phyloP scores from a whole-genome alignment of 2,113 vertebrate species.

The Spheniscus mendiculus region DNA sequence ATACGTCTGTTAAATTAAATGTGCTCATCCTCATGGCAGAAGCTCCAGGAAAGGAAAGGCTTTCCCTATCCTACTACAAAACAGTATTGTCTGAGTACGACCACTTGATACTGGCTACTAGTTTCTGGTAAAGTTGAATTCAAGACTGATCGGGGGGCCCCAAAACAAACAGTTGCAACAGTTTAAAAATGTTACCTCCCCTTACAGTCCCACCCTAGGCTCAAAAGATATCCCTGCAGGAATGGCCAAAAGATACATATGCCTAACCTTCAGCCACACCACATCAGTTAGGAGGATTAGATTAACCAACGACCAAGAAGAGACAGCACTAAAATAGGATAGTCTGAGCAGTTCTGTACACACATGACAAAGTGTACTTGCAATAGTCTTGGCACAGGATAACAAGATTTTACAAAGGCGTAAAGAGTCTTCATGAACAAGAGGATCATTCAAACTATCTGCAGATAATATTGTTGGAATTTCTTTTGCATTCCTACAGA shows the following conservation, averaged over 20 bases:
- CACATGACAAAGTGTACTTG: neutral
- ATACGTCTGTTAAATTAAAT: neutral
- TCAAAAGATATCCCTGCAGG: neutral
- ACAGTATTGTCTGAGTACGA: fast-evolving
- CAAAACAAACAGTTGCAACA: neutral
- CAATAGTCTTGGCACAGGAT: neutral
- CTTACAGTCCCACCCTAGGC: neutral
- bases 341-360: neutral
- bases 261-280: neutral
- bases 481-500: neutral
- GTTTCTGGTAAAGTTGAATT: neutral
- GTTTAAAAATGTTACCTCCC: neutral
- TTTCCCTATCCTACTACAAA: neutral
- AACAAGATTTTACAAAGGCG: neutral
- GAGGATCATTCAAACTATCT: neutral
- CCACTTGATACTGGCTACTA: neutral
- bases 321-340: neutral
- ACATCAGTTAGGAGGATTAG: neutral
- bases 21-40: neutral
- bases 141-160: neutral
- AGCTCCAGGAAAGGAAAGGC: neutral
- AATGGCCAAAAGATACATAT: fast-evolving
- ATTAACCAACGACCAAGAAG: neutral
- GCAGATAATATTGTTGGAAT: neutral
- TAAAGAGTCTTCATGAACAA: neutral